Conservation (phyloP, 2,797 vertebrate species). For the Notoglanidium macrostoma region DNA sequence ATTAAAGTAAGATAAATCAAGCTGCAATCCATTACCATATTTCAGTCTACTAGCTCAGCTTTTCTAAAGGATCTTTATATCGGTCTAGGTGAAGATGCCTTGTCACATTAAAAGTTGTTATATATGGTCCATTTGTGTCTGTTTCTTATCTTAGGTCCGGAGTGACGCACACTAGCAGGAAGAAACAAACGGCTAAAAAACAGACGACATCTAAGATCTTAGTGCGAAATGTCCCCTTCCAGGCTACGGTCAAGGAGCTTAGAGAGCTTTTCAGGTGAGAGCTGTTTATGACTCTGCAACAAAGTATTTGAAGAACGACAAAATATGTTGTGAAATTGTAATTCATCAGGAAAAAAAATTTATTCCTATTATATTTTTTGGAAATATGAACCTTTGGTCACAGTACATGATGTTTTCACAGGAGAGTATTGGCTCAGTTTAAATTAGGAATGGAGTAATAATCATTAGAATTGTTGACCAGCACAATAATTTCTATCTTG, state of each 20-base stretch:
- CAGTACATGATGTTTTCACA: background rate
- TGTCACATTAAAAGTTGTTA: background rate
- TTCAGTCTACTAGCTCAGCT: background rate
- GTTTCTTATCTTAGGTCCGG: constrained; percentile 68
- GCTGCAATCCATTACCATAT: background rate
- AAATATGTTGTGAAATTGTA: background rate
- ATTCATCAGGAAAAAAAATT: background rate
- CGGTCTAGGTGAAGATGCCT: background rate
- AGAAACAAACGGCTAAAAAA: constrained; percentile 83
- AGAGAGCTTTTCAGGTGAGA: constrained; percentile 92
- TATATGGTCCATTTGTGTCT: background rate
- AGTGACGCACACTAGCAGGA: constrained; percentile 67
- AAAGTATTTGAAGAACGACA: background rate
- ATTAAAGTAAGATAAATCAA: constrained; percentile 76
- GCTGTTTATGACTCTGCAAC: background rate
- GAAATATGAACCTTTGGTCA: background rate
- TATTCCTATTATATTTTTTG: background rate
- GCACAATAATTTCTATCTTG: background rate
- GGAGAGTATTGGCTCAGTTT: background rate
- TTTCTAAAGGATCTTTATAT: background rate
- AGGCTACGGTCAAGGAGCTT: constrained; percentile 85
- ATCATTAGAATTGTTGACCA: background rate
- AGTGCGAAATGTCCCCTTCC: constrained; percentile 95
- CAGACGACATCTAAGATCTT: constrained; percentile 93
- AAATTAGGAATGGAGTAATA: background rate